A percentile compares a stretch with the other conserved stretches of the same genome.
Evolutionary conservation across 2,888 invertebrate genomes (phyloP).

Genomic region (Cactoblastis cactorum): DNA sequence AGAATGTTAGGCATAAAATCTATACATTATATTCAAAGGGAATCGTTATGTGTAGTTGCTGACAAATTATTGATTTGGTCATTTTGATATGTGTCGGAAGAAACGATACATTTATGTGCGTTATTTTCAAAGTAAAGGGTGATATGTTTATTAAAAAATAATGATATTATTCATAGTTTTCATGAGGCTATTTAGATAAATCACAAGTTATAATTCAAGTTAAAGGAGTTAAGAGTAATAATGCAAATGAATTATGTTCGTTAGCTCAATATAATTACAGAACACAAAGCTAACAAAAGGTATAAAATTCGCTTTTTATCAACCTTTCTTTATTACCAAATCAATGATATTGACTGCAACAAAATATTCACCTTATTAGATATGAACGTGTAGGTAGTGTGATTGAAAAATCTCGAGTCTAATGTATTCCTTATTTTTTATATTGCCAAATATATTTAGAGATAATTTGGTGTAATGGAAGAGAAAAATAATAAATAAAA

Average conservation of each 20-base stretch:
- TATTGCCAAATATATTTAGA: conserved; percentile 77
- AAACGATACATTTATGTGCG: too few relatives aligned
- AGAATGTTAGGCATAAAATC: conserved; percentile 36
- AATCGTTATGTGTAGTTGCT: conserved; percentile 40
- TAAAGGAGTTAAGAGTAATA: too few relatives aligned
- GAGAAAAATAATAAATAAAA: conserved; percentile 61
- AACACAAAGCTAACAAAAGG: too few relatives aligned
- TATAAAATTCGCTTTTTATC: too few relatives aligned
- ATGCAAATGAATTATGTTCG: too few relatives aligned
- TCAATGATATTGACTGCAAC: conserved; percentile 44
- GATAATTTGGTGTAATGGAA: conserved; percentile 66
- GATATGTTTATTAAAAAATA: too few relatives aligned
- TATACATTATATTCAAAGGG: conserved; percentile 52
- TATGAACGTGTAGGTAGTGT: conserved; percentile 58
- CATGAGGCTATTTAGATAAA: too few relatives aligned
- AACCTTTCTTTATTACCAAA: too few relatives aligned
- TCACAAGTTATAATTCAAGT: too few relatives aligned
- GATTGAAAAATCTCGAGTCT: conserved; percentile 66
- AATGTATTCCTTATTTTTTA: conserved; percentile 76
- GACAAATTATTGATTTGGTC: conserved; percentile 45
- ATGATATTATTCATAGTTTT: too few relatives aligned
- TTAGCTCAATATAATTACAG: too few relatives aligned
- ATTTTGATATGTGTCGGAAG: conserved; percentile 4
- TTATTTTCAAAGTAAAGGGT: too few relatives aligned
- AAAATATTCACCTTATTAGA: conserved; percentile 37